Evolutionary conservation across 2,797 vertebrate genomes (phyloP), one percentile per base, ranked within the genome.

Genomic region (Hafferia zeledoni): DNA sequence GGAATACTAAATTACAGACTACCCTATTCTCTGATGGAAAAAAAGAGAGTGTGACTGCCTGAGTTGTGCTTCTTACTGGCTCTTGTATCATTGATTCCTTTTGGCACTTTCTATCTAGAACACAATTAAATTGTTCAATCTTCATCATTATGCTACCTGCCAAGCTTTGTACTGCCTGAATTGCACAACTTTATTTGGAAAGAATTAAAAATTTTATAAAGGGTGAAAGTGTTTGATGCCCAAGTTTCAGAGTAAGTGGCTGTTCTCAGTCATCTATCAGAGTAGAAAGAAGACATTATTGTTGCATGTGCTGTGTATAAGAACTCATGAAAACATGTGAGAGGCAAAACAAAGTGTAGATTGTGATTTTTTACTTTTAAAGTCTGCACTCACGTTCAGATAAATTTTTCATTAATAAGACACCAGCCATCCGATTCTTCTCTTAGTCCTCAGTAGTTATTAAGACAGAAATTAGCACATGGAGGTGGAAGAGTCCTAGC

Each of bases 91-190:
- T 18, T 74, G 93, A 91, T 84, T 94, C 60, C 12, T 94, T 95
- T 90, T 82, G 82, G 72, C 79, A 91, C 41, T 92, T 95, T 92
- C 94, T 82, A 94, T 78, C 92, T 69, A 65, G 77, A 94, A 84
- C 8, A 80, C 87, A 88, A 92, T 92, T 83, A 82, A 90, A 41
- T 70, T 91, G 57, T 60, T 95, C 75, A 87, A 5, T 94, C 95
- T 89, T 93, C 94, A 93, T 92, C 90, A 91, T 80, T 69, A 28
- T 39, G 60, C 60, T 80, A 83, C 57, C 63, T 92, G 67, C 52
- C 35, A 47, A 87, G 63, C 10, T 56, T 53, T 67, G 59, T 33
- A 30, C 41, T 61, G 50, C 75, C 57, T 85, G 59, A 92, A 65
- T 22, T 56, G n/a, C 0, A 1, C 25, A 86, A 43, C 61, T 92